A percentile compares a stretch with the other conserved stretches of the same genome.
phyloP scores from a whole-genome alignment of 2,113 vertebrate species.

The Eubucco bourcierii region DNA sequence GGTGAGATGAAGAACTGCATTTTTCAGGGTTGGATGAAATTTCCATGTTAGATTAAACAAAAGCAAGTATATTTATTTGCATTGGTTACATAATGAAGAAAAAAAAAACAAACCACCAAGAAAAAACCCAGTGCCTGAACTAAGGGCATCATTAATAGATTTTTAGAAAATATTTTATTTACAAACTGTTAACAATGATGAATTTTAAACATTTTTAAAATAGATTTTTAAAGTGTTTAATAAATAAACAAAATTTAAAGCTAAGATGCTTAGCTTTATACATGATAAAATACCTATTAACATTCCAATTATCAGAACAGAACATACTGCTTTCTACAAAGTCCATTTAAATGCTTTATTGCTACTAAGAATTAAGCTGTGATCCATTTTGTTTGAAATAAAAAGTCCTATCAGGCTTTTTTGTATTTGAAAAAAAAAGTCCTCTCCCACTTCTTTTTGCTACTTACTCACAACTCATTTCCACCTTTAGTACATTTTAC shows the following conservation, averaged over 20 bases:
- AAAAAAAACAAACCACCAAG: no score
- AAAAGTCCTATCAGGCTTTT: neutral
- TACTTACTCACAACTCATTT: neutral
- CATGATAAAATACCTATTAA: neutral
- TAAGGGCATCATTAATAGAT: neutral
- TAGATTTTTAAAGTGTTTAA: neutral
- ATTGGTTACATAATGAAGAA: neutral
- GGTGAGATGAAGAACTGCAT: neutral
- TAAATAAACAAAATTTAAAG: no score
- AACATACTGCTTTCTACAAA: neutral
- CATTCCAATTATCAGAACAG: neutral
- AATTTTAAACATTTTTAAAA: neutral
- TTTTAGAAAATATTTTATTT: neutral
- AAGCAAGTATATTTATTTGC: neutral
- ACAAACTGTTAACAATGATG: neutral
- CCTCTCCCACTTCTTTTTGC: neutral
- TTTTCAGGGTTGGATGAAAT: neutral
- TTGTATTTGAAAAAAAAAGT: neutral
- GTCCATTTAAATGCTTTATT: neutral
- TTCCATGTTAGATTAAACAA: neutral
- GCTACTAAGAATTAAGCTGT: neutral
- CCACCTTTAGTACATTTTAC: neutral
- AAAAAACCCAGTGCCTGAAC: neutral
- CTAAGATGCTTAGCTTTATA: neutral
- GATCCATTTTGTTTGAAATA: neutral